Conservation (phyloP, 1,140 invertebrate species). For the Physella acuta region DNA sequence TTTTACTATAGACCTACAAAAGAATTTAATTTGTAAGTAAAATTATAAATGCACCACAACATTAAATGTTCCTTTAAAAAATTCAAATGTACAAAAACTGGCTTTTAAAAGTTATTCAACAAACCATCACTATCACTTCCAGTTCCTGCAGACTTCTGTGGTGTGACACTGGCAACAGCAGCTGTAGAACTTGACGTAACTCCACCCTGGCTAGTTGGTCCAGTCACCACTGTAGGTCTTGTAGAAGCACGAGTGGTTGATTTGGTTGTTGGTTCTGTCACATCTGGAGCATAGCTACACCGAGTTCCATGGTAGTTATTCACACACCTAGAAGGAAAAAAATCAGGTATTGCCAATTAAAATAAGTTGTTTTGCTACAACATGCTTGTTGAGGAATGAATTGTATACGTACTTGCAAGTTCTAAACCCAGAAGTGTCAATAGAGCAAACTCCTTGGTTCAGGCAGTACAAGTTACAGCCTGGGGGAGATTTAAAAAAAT, state of each 20-base stretch:
- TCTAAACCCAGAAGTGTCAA: background rate
- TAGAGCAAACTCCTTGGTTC: background rate
- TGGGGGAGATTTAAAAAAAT: background rate
- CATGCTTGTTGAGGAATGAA: too few relatives aligned
- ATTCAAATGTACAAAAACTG: too few relatives aligned
- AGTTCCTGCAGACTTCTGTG: background rate
- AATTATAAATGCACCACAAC: too few relatives aligned
- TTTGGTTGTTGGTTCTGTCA: conserved; percentile 8
- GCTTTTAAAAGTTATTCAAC: background rate
- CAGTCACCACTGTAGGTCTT: background rate
- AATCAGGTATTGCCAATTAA: background rate
- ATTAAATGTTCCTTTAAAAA: background rate
- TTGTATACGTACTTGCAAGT: conserved; percentile 16
- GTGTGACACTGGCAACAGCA: background rate
- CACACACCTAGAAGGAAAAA: conserved; percentile 8
- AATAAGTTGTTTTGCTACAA: too few relatives aligned
- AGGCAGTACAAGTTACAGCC: conserved; percentile 16
- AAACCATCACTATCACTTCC: background rate
- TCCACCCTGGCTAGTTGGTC: background rate
- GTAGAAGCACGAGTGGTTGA: conserved; percentile 2
- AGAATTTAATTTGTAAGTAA: too few relatives aligned
- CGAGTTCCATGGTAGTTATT: conserved; percentile 4
- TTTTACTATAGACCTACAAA: too few relatives aligned
- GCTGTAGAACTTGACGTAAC: background rate
- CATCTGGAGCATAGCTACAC: background rate